These are phyloP conservation scores for Toxostoma redivivum DNA, from an alignment of 2,113 vertebrate species.

Conservation along the genomic window DNA sequence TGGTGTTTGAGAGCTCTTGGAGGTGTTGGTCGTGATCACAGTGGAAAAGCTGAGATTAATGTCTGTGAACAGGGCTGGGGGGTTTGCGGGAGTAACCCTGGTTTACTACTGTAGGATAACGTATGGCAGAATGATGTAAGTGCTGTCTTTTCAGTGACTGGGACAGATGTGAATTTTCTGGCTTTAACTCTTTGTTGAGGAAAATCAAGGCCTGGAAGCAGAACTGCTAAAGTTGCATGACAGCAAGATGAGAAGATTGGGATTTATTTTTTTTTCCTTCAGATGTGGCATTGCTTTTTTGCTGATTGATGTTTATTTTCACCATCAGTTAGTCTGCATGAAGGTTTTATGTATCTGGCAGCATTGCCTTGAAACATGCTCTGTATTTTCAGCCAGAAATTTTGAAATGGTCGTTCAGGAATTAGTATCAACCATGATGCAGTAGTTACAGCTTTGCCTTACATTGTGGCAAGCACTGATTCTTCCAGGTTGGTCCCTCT, in stretches of 20 bases:
- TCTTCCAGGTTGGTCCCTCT: background rate
- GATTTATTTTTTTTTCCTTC: background rate
- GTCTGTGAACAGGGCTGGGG: background rate
- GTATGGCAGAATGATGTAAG: background rate
- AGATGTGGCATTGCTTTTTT: background rate
- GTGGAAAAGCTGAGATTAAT: background rate
- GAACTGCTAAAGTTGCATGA: background rate
- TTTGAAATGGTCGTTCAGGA: background rate
- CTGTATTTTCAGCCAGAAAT: background rate
- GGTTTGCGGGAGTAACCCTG: background rate
- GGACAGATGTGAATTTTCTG: slow-evolving; percentile 13
- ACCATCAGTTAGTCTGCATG: background rate
- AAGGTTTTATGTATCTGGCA: background rate
- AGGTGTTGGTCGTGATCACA: fast-evolving
- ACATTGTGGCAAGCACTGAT: fast-evolving
- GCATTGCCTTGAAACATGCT: background rate
- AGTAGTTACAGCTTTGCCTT: background rate
- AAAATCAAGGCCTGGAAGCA: background rate
- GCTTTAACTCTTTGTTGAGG: background rate
- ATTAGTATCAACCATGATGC: background rate
- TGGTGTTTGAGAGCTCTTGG: background rate
- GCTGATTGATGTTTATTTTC: background rate
- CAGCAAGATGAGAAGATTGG: background rate
- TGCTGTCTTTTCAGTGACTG: background rate
- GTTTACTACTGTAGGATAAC: background rate